Base-by-base conservation (phyloP, 2,797 vertebrate genomes). In the Sebastes vulpes region DNA sequence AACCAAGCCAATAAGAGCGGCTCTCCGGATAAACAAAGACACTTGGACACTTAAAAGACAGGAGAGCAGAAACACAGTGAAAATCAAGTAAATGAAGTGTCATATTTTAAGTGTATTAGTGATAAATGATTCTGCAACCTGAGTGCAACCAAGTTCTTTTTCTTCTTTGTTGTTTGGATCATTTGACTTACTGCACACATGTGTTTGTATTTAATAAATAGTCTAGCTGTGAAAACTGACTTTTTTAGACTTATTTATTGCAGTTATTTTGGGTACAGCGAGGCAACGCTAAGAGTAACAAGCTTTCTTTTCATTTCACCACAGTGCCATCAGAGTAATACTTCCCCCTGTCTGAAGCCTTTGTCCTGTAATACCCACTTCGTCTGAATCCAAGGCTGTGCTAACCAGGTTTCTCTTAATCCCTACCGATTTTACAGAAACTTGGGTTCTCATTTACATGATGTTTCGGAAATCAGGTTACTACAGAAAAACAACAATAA, bases 401-500 rank as follows among this genome's bases (percentile, higher is more conserved):
- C 67, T 72, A 23, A 77, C 53, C 12, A 7, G 8, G 16, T 64
- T 58, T 81, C 29, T 72, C 50, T 28, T 38, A 53, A 67, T 60
- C 68, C 26, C n/a, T 2, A 2, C n/a, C 0, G 2, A 31, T 25
- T 35, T 72, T 52, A 65, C 7, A 48, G 26, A 54, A 42, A 38
- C n/a, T 3, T 26, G 14, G 12, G 21, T 64, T 61, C 16, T 50
- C 54, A 54, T 76, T 66, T 52, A 58, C 32, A 69, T 50, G 21
- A 20, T 31, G 21, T 28, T 65, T n/a, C 48, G 3, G 16, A 63
- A 82, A 59, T 61, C 4, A 20, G 21, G 23, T 28, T 52, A 16
- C 18, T 26, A 32, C 12, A 59, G 28, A 58, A 54, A 73, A 64
- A 82, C 14, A 54, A 72, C n/a, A 74, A 53, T 48, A 48, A 69